Evolutionary conservation across 23 tunicate genomes (phyloP).

Genomic region (Ciona savignyi): DNA sequence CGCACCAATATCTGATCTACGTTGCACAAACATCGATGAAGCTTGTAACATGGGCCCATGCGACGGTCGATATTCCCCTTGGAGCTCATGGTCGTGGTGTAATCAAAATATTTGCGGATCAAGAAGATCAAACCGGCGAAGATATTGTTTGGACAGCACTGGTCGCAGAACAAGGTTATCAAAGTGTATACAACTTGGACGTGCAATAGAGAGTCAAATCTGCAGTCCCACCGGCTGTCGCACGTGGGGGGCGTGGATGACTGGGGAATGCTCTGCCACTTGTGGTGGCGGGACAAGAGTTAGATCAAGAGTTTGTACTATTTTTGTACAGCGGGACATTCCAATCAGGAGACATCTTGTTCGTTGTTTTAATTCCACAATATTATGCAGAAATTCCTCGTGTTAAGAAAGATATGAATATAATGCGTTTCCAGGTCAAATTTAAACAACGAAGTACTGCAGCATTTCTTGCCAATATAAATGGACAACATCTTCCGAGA

Average conservation of each 20-base stretch:
- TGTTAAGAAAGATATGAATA: no score
- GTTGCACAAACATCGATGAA: neutral
- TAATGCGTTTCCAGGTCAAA: no score
- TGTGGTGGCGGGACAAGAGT: slow-evolving; percentile 4
- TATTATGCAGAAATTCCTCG: neutral
- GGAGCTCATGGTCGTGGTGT: neutral
- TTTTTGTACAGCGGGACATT: neutral
- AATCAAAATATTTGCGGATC: neutral
- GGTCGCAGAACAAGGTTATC: neutral
- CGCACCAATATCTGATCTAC: neutral
- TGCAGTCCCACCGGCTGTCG: neutral
- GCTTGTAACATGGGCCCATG: neutral
- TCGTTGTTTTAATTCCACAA: neutral
- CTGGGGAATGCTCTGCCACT: neutral
- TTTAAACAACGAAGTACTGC: no score
- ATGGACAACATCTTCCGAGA: no score
- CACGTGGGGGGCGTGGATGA: neutral
- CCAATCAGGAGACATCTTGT: neutral
- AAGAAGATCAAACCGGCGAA: neutral
- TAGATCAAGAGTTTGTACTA: neutral
- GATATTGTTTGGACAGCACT: neutral
- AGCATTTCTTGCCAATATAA: no score
- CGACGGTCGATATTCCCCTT: neutral
- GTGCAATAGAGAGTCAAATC: neutral
- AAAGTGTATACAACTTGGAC: neutral